Evolutionary conservation across 2,888 invertebrate genomes (phyloP), one percentile per base, ranked within the genome.

Genomic region (Linhomoeus sp.): DNA sequence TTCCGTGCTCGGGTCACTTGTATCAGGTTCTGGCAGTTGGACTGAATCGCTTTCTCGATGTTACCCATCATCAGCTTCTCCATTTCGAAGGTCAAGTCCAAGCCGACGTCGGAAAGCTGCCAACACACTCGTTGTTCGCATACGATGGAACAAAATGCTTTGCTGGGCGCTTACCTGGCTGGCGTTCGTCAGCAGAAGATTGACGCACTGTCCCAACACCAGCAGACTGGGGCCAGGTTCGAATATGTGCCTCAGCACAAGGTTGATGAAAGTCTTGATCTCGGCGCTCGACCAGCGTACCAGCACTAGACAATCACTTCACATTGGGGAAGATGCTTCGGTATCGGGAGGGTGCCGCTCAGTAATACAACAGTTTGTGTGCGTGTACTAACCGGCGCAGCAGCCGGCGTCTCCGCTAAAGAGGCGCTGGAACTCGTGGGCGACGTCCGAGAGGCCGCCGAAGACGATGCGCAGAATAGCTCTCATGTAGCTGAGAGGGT

Each of bases 1-100:
- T 64, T 60, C 36, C 69, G 74, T 45, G 77, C 69, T 66, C 80
- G 81, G 56, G 82, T 76, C 0, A 79, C 79, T 62, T 85, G 85
- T 14, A 80, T 71, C 55, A 80, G 73, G 64, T 81, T 82, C 54
- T 82, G 81, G 54, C 77, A 76, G 39, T 79, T 76, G 58, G 83
- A 83, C 55, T 73, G 73, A 50, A 86, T 69, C 24, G 79, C 76
- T 67, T 78, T 76, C 40, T 76, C 76, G 42, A 85, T 71, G 1
- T 82, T 80, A 17, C 75, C 74, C 52, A 81, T 73, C 50, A 92
- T 69, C 52, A 82, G 75, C 25, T 81, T 80, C 62, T 88, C 84
- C 56, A 92, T 71, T 62, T 84, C 81, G 67, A 86, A 88, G 53
- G 80, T 77, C 49, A 92, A 72, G 70, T 92, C 90, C 58, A 92